Evolutionary conservation across 2,113 vertebrate genomes (phyloP).

Genomic region (Cygnus atratus): DNA sequence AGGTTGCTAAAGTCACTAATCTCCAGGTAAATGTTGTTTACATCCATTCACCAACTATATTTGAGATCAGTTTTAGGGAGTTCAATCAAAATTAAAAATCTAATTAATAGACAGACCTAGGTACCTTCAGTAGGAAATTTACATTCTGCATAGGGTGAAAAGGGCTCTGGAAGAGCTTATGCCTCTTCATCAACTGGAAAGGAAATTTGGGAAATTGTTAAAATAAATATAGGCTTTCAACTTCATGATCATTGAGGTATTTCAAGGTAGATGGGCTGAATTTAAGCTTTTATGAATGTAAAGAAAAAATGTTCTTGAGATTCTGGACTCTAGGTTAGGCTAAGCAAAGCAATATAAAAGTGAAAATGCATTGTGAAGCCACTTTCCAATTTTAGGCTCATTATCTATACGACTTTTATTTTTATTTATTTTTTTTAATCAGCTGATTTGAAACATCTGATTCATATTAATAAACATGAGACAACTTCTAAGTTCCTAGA

Average conservation of each 20-base stretch:
- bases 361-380: not conserved
- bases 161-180: not conserved
- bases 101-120: not conserved
- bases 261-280: not conserved
- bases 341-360: not conserved
- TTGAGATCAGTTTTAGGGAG: not conserved
- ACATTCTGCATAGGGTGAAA: not conserved
- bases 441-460: not conserved
- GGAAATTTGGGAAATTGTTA: not conserved
- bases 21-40: not conserved
- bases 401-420: not conserved
- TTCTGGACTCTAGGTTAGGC: not conserved
- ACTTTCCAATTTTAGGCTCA: not conserved
- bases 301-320: not conserved
- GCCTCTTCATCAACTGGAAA: not conserved
- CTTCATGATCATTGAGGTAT: not conserved
- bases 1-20: not conserved
- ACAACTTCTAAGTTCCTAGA: not conserved
- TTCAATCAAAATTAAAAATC: not conserved
- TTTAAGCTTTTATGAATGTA: not conserved
- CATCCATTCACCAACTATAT: not conserved
- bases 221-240: not conserved
- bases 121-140: not conserved
- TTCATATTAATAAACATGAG: accelerated
- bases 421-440: not conserved